Conservation (phyloP, 30 jellyfish, hydroid and myxozoan species). For the Chrysaora quinquecirrha region DNA sequence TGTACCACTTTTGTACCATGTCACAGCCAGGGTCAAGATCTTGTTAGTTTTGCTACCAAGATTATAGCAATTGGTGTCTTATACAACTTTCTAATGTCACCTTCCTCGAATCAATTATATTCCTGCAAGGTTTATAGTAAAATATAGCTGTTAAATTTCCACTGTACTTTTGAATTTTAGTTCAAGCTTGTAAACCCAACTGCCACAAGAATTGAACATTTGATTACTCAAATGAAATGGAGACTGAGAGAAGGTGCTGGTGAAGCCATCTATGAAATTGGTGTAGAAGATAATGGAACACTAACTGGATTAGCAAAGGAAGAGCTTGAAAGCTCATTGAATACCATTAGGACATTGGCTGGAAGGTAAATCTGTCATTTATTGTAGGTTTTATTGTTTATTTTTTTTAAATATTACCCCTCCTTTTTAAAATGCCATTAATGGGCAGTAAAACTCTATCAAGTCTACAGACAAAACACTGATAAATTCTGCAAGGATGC, state of each 20-base stretch:
- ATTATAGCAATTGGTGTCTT: too few species aligned
- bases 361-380: constrained; percentile 62
- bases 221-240: constrained; percentile 99
- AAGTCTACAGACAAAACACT: too few species aligned
- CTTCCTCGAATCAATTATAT: too few species aligned
- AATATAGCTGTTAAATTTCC: too few species aligned
- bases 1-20: too few species aligned
- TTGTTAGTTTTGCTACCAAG: too few species aligned
- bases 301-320: constrained; percentile 85
- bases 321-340: constrained; percentile 89
- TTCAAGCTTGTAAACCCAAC: constrained; percentile 92
- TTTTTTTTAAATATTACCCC: background rate
- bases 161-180: constrained; percentile 54
- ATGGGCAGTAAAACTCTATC: too few species aligned
- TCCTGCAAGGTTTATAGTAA: too few species aligned
- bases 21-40: too few species aligned
- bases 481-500: too few species aligned
- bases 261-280: constrained; percentile 96
- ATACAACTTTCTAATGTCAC: too few species aligned
- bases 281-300: constrained; percentile 94
- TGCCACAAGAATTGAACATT: constrained; percentile 79
- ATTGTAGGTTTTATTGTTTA: background rate
- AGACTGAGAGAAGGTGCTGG: constrained; percentile 94
- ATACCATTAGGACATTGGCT: constrained; percentile 72
- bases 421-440: too few species aligned